A percentile compares a stretch with the other conserved stretches of the same genome.
phyloP scores from a whole-genome alignment of 1,140 invertebrate genomes.

The Matsumurasca onukii region DNA sequence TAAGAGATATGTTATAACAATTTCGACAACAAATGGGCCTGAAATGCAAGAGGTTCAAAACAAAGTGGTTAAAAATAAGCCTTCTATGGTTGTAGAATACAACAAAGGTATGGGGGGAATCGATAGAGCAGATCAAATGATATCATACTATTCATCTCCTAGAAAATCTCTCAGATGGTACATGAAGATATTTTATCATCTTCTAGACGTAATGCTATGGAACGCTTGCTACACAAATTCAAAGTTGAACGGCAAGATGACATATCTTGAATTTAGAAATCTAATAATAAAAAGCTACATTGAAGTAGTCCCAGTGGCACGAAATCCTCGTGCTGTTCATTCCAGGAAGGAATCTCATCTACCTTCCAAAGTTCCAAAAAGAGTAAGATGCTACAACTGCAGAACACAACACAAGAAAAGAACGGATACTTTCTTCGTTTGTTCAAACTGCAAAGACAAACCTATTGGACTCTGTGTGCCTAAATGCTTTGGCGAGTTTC shows the following conservation, averaged over 20 bases:
- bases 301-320: conserved; percentile 20
- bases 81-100: conserved; percentile 30
- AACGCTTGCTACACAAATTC: conserved; percentile 25
- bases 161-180: conserved; percentile 31
- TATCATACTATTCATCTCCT: conserved; percentile 28
- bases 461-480: not conserved
- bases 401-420: not conserved
- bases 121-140: conserved; percentile 31
- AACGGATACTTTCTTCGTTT: not conserved
- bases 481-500: not conserved
- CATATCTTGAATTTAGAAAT: conserved; percentile 28
- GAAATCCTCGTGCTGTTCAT: not conserved
- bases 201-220: conserved; percentile 25
- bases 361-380: not conserved
- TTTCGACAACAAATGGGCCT: conserved; percentile 39
- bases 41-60: conserved; percentile 33
- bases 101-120: conserved; percentile 35
- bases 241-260: conserved; percentile 28
- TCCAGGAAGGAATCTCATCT: conserved; percentile 8
- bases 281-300: not conserved
- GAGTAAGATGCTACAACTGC: not conserved
- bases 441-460: not conserved
- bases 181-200: conserved; percentile 32
- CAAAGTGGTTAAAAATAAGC: conserved; percentile 31
- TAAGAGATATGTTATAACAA: conserved; percentile 40